phyloP scores from a whole-genome alignment of 2,113 vertebrate species.

The Rafetus swinhoei region DNA sequence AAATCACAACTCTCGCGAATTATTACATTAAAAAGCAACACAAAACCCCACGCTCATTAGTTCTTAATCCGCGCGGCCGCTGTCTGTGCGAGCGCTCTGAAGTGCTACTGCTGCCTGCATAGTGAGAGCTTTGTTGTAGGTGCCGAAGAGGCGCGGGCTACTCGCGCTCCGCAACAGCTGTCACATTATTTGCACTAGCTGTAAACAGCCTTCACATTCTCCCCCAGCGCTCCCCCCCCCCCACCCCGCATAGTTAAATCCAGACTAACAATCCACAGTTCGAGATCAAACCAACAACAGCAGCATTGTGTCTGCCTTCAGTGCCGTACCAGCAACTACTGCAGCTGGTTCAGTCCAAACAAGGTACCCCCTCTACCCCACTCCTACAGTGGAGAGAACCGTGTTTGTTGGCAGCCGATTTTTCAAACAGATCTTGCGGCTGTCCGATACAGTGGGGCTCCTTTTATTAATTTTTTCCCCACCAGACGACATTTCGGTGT shows the following conservation, averaged over 20 bases:
- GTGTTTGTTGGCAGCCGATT: constrained; percentile 33
- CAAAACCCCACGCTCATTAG: not conserved
- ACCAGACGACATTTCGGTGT: not conserved
- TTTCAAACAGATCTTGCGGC: constrained; percentile 31
- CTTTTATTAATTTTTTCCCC: not conserved
- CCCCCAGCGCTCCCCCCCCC: constrained; percentile 82
- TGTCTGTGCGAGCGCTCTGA: not conserved
- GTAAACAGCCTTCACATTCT: constrained; percentile 90
- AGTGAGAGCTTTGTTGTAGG: constrained; percentile 79
- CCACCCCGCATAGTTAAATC: constrained; percentile 87
- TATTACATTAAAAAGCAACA: not conserved
- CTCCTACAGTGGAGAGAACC: constrained; percentile 41
- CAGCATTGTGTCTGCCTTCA: constrained; percentile 89
- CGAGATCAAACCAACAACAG: constrained; percentile 91
- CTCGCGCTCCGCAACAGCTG: constrained; percentile 86
- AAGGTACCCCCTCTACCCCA: constrained; percentile 74
- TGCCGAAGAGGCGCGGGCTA: constrained; percentile 76
- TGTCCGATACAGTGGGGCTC: no score
- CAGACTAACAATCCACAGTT: constrained; percentile 87
- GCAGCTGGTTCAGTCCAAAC: constrained; percentile 86
- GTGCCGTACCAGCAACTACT: constrained; percentile 83
- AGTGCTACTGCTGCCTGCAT: not conserved
- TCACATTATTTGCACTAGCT: constrained; percentile 92
- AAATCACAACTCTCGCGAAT: not conserved
- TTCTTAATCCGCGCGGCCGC: not conserved